A percentile compares a stretch with the other conserved stretches of the same genome.
Conservation (phyloP, 2,888 invertebrate genomes). For the Acanthococcus lagerstroemiae region DNA sequence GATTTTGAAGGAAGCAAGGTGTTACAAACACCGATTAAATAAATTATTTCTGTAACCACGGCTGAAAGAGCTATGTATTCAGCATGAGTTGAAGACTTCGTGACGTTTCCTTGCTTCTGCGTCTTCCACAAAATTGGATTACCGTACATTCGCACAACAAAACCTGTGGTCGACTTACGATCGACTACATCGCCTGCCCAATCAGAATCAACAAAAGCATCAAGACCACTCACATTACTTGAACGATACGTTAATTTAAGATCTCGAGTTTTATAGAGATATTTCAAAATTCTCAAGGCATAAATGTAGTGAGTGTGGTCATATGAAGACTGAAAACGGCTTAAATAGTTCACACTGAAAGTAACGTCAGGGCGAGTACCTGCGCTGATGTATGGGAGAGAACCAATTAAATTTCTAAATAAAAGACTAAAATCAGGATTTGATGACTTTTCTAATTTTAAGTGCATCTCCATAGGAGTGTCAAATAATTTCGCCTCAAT, state of each 20-base stretch:
- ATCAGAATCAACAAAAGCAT: constrained; percentile 9
- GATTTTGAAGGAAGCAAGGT: not conserved
- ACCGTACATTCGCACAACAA: not conserved
- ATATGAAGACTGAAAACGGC: constrained; percentile 1
- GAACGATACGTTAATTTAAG: not conserved
- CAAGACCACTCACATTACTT: not conserved
- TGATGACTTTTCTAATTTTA: not conserved
- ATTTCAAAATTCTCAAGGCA: constrained; percentile 6
- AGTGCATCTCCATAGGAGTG: constrained; percentile 2
- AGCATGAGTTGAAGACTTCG: not conserved
- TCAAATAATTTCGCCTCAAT: not conserved
- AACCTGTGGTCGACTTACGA: constrained; percentile 2
- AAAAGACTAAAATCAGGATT: not conserved
- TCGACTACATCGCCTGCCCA: constrained; percentile 7
- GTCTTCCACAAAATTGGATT: constrained; percentile 5
- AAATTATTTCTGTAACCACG: not conserved
- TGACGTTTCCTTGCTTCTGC: not conserved
- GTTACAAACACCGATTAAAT: not conserved
- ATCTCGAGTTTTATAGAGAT: not conserved
- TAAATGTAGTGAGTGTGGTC: not conserved
- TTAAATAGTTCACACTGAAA: constrained; percentile 7
- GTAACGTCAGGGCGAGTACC: constrained; percentile 3
- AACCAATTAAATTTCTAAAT: constrained; percentile 8
- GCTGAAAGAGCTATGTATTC: not conserved
- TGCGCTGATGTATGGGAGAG: not conserved